Percentiles rank a stretch among this genome's conserved stretches.
These are phyloP conservation scores for Zaprionus ornatus DNA, from an alignment of 1,140 invertebrate species.

Conservation along the genomic window DNA sequence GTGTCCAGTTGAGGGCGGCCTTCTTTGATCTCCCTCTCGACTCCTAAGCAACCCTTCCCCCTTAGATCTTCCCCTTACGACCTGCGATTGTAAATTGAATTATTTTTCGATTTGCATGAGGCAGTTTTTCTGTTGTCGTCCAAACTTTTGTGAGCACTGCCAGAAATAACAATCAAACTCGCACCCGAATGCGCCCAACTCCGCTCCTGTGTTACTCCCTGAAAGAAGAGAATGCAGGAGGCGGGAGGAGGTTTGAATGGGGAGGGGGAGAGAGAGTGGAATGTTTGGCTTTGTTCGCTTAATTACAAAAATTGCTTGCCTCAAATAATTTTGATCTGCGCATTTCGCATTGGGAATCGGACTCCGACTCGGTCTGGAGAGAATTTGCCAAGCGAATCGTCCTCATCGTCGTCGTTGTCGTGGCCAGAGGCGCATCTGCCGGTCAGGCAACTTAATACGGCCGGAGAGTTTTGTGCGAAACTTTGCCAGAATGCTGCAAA, in stretches of 20 bases:
- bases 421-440: neutral
- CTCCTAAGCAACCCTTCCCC: neutral
- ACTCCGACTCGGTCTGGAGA: neutral
- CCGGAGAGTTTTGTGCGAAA: neutral
- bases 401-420: neutral
- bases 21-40: neutral
- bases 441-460: neutral
- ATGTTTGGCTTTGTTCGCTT: slow-evolving; percentile 6
- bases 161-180: neutral
- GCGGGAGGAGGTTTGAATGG: neutral
- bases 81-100: neutral
- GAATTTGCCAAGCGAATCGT: no score
- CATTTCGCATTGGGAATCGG: neutral
- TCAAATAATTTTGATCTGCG: neutral
- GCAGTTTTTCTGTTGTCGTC: neutral
- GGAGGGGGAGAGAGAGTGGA: accelerated
- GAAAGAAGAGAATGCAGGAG: no score
- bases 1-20: neutral
- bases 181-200: neutral
- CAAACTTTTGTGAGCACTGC: neutral
- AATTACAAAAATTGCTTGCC: slow-evolving; percentile 5
- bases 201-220: neutral
- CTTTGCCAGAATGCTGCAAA: neutral
- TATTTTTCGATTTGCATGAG: slow-evolving; percentile 1
- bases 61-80: neutral